Evolutionary conservation across 2,888 invertebrate genomes (phyloP).

Genomic region (Hydroisotoma schaefferi): DNA sequence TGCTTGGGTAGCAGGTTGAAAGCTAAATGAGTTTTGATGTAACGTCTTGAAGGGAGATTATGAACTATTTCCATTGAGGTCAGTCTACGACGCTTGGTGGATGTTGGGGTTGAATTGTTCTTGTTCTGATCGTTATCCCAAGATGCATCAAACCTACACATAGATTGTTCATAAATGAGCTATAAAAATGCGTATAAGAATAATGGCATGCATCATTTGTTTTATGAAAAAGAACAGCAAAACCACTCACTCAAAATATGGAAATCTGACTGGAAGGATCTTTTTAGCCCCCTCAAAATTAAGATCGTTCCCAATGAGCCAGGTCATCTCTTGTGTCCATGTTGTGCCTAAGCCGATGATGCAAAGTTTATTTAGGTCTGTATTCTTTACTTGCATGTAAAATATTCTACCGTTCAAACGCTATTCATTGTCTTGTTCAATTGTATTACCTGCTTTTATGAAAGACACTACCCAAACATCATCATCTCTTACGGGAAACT

Average conservation of each 20-base stretch:
- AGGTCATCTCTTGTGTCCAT: constrained; percentile 91
- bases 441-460: constrained; percentile 52
- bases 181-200: background rate
- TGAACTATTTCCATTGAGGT: constrained; percentile 44
- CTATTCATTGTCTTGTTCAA: too few species aligned
- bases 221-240: too few species aligned
- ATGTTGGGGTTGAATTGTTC: constrained; percentile 12
- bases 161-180: background rate
- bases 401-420: too few species aligned
- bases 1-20: constrained; percentile 49
- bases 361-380: too few species aligned
- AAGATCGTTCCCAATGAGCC: constrained; percentile 77
- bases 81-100: constrained; percentile 15
- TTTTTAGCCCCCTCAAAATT: constrained; percentile 71
- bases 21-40: constrained; percentile 51
- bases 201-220: background rate
- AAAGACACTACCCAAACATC: constrained; percentile 54
- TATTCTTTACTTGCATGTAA: too few species aligned
- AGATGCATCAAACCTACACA: constrained; percentile 37
- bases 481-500: constrained; percentile 54
- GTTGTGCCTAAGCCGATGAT: too few species aligned
- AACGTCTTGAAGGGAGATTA: constrained; percentile 46
- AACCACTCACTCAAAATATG: constrained; percentile 63
- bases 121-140: constrained; percentile 22
- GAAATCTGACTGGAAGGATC: constrained; percentile 63